Evolutionary conservation across 92 coral and sea anemone species (phyloP), one percentile per base, ranked within the genome.

Genomic region (Montipora capitata): DNA sequence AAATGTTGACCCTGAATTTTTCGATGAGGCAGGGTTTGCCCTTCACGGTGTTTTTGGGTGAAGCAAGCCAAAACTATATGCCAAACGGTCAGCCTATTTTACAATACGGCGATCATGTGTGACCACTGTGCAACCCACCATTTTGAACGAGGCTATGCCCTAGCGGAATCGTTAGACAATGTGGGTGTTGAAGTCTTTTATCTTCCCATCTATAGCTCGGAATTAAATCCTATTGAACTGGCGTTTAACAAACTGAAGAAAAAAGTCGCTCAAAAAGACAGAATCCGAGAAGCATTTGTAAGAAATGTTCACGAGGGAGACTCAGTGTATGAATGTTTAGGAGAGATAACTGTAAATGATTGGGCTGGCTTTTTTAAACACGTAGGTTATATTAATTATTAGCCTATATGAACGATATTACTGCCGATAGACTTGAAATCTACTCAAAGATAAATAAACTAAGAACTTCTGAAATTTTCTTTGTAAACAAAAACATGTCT

Each of bases 121-220:
- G 88, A 84, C 88, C 73, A 84, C 42, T 49, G 81, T 73, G 58
- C 88, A 14, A 73, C 82, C 10, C 88, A 84, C 58, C 88, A 74
- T 58, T 72, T 45, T 45, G 51, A 45, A 45, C 5, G 51, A 45
- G 51, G 51, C 51, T 45, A 45, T 45, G 51, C 51, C 15, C 61
- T 61, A 5, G 88, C 65, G 15, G 88, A 84, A 72, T 72, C 58
- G 88, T 52, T 84, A 35, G 88, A 84, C 58, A 61, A 73, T 11
- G 9, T 54, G 5, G 88, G 74, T 12, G 57, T 72, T 11, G 82
- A 73, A 13, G 82, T 84, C 18, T 13, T 84, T 20, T 84, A 84
- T 74, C 12, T 84, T 14, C 88, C 72, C 14, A 45, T 45, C 51
- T 45, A 45, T 56, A 49, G 70, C 62, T 72, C 82, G n/a, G 88